Percentiles rank a stretch among this genome's conserved stretches.
These are phyloP conservation scores for Hemichromis elongatus DNA, from an alignment of 2,113 vertebrate genomes.

Conservation along the genomic window DNA sequence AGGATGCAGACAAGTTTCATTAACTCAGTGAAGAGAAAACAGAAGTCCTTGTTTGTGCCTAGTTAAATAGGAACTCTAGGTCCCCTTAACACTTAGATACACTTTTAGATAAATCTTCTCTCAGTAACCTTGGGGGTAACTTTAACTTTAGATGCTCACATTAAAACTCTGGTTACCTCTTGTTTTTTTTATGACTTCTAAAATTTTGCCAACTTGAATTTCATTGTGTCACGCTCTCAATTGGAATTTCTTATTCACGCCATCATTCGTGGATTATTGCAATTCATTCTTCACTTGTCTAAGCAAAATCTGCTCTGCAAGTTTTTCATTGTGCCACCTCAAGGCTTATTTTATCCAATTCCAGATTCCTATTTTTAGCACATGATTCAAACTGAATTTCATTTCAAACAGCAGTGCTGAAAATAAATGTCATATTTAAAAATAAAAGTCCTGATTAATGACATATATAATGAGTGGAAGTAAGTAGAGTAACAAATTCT, in stretches of 20 bases:
- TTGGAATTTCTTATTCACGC: too few relatives aligned
- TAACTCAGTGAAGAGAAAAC: not conserved
- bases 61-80: not conserved
- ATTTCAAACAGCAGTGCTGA: not conserved
- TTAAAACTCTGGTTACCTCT: too few relatives aligned
- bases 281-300: not conserved
- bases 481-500: not conserved
- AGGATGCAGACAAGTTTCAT: not conserved
- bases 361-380: not conserved
- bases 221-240: too few relatives aligned
- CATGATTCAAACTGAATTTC: not conserved
- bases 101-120: too few relatives aligned
- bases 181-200: too few relatives aligned
- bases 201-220: too few relatives aligned
- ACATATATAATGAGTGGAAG: not conserved
- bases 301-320: not conserved
- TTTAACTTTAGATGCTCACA: too few relatives aligned
- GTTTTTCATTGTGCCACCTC: not conserved
- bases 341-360: not conserved
- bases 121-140: too few relatives aligned
- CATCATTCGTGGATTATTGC: too few relatives aligned
- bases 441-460: not conserved
- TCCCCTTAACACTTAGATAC: too few relatives aligned
- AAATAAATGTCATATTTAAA: not conserved
- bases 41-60: not conserved